Evolutionary conservation across 1,140 invertebrate species (phyloP), one percentile per base, ranked within the genome.

Genomic region (Coelopa frigida): DNA sequence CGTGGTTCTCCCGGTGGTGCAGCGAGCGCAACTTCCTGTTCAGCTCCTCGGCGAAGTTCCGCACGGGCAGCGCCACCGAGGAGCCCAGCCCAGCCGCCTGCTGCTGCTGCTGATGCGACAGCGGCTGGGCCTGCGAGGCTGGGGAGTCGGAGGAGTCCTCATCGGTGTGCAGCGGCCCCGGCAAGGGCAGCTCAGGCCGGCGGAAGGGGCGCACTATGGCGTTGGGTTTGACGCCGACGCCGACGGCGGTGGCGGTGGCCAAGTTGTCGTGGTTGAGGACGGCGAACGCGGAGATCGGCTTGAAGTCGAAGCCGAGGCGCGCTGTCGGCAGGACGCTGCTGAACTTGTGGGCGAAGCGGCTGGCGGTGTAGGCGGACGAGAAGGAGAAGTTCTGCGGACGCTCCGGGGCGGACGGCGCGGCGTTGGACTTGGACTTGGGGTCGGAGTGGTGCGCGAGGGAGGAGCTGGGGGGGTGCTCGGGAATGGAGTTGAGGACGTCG

Each of bases 121-220:
- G 27, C 14, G 8, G 27, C 14, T 29, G 17, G 20, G 5, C 12
- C 21, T 15, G 35, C 26, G 37, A 24, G 18, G 15, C 12, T n/a
- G 21, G 18, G 31, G 32, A 33, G 17, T 62, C 61, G 22, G 63
- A 61, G 39, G 63, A 58, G 17, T 59, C 50, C 41, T 62, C 58
- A 22, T 47, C 58, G 14, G 38, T 20, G 31, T 41, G 42, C 36
- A 43, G 23, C n/a, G 29, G 24, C n/a, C n/a, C n/a, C n/a, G n/a
- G n/a, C n/a, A n/a, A n/a, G 22, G 23, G 23, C 21, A 53, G 27
- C 14, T 56, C 57, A 11, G 63, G 50, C 15, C 74, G 58, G 26
- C 71, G 58, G 18, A 70, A 70, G 18, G 74, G 74, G 50, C 71
- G 70, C 32, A 75, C 74, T 14, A 75, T 72, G 46, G 70, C 70